Evolutionary conservation across 2,888 invertebrate genomes (phyloP), one percentile per base, ranked within the genome.

Genomic region (Colletes collaris): DNA sequence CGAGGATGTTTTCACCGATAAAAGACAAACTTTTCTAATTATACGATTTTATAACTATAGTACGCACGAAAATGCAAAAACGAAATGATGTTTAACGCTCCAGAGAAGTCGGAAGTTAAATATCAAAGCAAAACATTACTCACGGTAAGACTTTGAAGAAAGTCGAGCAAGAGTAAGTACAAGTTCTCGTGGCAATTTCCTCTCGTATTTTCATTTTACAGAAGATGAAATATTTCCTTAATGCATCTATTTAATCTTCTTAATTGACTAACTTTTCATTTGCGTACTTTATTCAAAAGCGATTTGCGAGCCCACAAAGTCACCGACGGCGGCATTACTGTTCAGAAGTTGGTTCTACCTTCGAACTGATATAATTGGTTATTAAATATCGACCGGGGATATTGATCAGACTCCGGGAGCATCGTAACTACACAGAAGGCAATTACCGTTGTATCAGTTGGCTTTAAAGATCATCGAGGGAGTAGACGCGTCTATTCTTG

Each of bases 341-440:
- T 64, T 19, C 60, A 27, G 60, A 70, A 79, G 55, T 65, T 53
- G 40, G 52, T 52, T 60, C 60, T 52, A 60, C 65, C 71, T 76
- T 76, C 72, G 81, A 75, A 64, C 64, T 19, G 53, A 19, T 68
- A 35, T 77, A 85, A 85, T 83, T 83, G 76, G 80, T 83, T 83
- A 85, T 78, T 83, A 83, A 68, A 85, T 68, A 56, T 40, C 75
- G 60, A 62, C 52, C 67, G 59, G 64, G 56, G 70, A 56, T 66
- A 76, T 71, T 64, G 83, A 85, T 85, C 73, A 65, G 62, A 56
- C 37, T 3, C 37, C 55, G 13, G 55, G 50, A 74, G 66, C 65
- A 73, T 70, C 44, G 63, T 72, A 52, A 50, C 50, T 67, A 40
- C 72, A 60, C 60, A 72, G 62, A 59, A 72, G 64, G 62, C 77